Evolutionary conservation across 2,888 invertebrate genomes (phyloP).

Genomic region (Eupithecia vulgata): DNA sequence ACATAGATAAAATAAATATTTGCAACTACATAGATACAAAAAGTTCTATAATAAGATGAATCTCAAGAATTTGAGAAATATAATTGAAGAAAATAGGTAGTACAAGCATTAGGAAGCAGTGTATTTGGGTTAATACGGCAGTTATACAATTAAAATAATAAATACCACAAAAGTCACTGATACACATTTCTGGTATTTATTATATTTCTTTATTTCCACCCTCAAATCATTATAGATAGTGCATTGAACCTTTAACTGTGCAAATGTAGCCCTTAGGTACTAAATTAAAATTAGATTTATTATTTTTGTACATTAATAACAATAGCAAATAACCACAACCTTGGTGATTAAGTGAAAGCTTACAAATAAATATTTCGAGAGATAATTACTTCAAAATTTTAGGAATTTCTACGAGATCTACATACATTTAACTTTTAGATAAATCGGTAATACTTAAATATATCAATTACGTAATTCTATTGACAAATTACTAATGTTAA

Average conservation of each 20-base stretch:
- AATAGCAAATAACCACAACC: constrained; percentile 42
- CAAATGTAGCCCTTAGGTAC: constrained; percentile 31
- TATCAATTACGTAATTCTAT: background rate
- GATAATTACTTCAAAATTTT: constrained; percentile 23
- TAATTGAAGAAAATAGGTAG: constrained; percentile 39
- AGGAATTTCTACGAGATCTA: constrained; percentile 56
- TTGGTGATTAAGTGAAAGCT: constrained; percentile 27
- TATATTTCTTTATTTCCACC: constrained; percentile 40
- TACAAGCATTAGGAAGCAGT: constrained; percentile 70
- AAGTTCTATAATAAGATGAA: background rate
- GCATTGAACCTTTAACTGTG: constrained; percentile 59
- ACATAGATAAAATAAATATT: background rate
- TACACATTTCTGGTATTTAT: constrained; percentile 41
- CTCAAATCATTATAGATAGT: constrained; percentile 45
- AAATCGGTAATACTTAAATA: background rate
- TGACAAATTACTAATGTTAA: background rate
- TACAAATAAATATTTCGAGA: constrained; percentile 41
- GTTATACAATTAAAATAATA: constrained; percentile 52
- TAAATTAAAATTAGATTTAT: constrained; percentile 32
- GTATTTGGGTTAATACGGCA: constrained; percentile 60
- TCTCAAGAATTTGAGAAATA: constrained; percentile 4
- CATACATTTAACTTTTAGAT: constrained; percentile 11
- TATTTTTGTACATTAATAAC: constrained; percentile 29
- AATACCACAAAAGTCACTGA: constrained; percentile 32
- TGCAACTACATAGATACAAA: background rate